Evolutionary conservation across 2,888 invertebrate species (phyloP), one percentile per base, ranked within the genome.

Genomic region (Gryllus longicercus): DNA sequence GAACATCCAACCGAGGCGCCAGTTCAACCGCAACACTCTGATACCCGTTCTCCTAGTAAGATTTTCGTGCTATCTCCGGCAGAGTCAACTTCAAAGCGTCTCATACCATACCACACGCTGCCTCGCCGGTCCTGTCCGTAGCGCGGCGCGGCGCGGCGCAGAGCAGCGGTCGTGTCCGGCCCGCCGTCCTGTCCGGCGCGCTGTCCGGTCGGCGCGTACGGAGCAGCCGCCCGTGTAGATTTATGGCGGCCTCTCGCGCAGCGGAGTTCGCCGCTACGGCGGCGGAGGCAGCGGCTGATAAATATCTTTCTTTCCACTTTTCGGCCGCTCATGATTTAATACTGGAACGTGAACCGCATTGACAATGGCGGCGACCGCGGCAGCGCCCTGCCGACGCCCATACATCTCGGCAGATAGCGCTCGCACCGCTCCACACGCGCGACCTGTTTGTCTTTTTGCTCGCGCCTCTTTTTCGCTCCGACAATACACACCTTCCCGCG

Each of bases 171-270:
- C 63, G n/a, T n/a, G n/a, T 63, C 63, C 63, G 38, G 38, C 38
- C n/a, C 63, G 63, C 63, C 63, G 63, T 63, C 63, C 12, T 63
- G 63, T 63, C 63, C 63, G 63, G 63, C n/a, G 63, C 63, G 63
- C 63, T 63, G 63, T 63, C 63, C n/a, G 63, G n/a, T n/a, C 63
- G 63, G 63, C 63, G 63, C 63, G 63, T 63, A 63, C 63, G 63
- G n/a, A 63, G n/a, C n/a, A 63, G 63, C 63, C n/a, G 63, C 63
- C 63, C 14, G 63, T 63, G 63, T n/a, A 63, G 63, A 63, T 63
- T 63, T 63, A 63, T 63, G 63, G 63, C 14, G 63, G 63, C 5
- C 63, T 63, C 63, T 63, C 63, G 63, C n/a, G 63, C 63, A 38
- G 63, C 63, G 63, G 63, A 63, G 63, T 14, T n/a, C 16, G 63